phyloP scores from a whole-genome alignment of 2,888 invertebrate species.

The Napeogenes inachia region DNA sequence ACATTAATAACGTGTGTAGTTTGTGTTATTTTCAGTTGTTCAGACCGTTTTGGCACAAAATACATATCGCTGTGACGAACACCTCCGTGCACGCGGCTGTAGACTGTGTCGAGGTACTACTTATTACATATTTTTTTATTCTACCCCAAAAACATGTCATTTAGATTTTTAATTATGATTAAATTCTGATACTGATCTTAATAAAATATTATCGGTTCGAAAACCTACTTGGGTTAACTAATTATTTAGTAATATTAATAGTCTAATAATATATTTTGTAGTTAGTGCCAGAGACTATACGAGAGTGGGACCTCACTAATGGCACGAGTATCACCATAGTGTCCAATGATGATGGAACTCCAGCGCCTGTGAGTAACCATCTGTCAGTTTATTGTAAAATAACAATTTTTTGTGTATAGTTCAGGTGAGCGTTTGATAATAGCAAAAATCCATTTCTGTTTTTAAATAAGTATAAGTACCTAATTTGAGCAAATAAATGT shows the following conservation, averaged over 20 bases:
- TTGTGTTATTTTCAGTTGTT: conserved; percentile 50
- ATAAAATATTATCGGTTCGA: not conserved
- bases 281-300: conserved; percentile 49
- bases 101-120: conserved; percentile 60
- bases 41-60: conserved; percentile 62
- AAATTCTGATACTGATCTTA: too few species aligned
- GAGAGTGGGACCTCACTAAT: conserved; percentile 47
- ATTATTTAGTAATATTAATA: too few species aligned
- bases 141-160: too few species aligned
- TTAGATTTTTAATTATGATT: too few species aligned
- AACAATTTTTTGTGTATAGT: too few species aligned
- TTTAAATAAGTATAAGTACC: too few species aligned
- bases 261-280: conserved; percentile 32
- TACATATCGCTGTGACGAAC: conserved; percentile 57
- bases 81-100: conserved; percentile 56
- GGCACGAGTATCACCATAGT: conserved; percentile 54
- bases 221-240: too few species aligned
- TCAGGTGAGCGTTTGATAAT: too few species aligned
- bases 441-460: too few species aligned
- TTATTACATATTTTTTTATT: not conserved
- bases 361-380: conserved; percentile 55
- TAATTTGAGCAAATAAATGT: too few species aligned
- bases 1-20: too few species aligned
- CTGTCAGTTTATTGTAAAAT: not conserved
- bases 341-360: conserved; percentile 59